Evolutionary conservation across 2,888 invertebrate genomes (phyloP), one percentile per base, ranked within the genome.

Genomic region (Tryphoninae sp.): DNA sequence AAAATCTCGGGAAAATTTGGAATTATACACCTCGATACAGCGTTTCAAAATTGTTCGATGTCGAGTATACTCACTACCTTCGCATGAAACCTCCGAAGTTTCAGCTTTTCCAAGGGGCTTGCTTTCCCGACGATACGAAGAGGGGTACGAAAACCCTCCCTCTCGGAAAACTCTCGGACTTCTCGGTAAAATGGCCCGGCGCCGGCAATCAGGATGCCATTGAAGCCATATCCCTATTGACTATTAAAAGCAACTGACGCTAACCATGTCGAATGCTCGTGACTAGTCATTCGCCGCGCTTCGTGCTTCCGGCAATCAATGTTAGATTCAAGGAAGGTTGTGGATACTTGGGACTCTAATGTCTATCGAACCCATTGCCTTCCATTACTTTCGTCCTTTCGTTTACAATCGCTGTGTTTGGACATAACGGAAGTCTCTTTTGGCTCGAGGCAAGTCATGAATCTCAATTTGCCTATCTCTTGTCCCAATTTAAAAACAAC

Each of bases 201-300:
- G 85, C 86, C 84, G 65, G 84, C 84, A 84, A 86, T 86, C 86
- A 84, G 81, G 69, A 78, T 71, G 75, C 83, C 78, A 86, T 86
- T 85, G 82, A 86, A 51, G 61, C 55, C 33, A 6, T 33, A 4
- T 4, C 33, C 33, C 33, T 45, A 49, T 59, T 51, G 67, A 53
- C n/a, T 26, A 49, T 16, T 53, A 2, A 23, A 23, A 23, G 64
- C 45, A 22, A 23, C 45, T 65, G 55, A 13, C 55, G 33, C 33
- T 33, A 33, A 33, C 33, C 33, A 33, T 33, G 33, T 33, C 33
- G 33, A 33, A 33, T 33, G 33, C 33, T 33, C 33, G 33, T 33
- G 33, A 33, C 33, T 33, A 33, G 33, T 55, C 9, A 55, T 13
- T 49, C 59, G 59, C 13, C 7, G 16, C 45, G 59, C 42, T 40